Conservation (phyloP, 1,140 invertebrate genomes). For the Choristoneura fumiferana region DNA sequence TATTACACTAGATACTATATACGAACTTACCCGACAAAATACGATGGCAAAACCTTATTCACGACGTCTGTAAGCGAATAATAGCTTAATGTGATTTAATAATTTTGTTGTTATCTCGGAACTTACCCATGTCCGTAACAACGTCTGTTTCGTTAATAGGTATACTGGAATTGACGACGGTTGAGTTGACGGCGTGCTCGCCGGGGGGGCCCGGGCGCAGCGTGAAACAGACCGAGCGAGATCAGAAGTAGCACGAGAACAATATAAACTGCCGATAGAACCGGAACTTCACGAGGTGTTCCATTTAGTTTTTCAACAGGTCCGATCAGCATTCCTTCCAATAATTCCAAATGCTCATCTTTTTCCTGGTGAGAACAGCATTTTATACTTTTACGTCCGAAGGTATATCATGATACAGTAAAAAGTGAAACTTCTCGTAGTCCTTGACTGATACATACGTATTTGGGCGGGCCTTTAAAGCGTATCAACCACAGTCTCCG, state of each 20-base stretch:
- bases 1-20: no score
- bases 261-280: conserved; percentile 96
- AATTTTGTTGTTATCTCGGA: no score
- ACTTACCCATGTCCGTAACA: conserved; percentile 50
- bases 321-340: conserved; percentile 97
- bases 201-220: conserved; percentile 87
- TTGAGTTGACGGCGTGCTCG: conserved; percentile 46
- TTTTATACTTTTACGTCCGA: background rate
- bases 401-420: background rate
- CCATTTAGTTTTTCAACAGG: conserved; percentile 98
- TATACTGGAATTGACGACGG: conserved; percentile 49
- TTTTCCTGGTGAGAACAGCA: conserved; percentile 84
- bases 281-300: conserved; percentile 96
- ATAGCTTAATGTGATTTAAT: no score
- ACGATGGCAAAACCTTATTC: no score
- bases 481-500: no score
- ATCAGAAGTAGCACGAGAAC: conserved; percentile 94
- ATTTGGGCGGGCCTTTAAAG: no score
- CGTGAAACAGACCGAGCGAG: conserved; percentile 91
- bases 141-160: conserved; percentile 51
- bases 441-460: background rate
- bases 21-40: no score
- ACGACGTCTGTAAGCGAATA: no score
- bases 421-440: background rate
- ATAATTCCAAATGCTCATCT: conserved; percentile 95